Evolutionary conservation across 2,113 vertebrate genomes (phyloP).

Genomic region (Siniperca knerii): DNA sequence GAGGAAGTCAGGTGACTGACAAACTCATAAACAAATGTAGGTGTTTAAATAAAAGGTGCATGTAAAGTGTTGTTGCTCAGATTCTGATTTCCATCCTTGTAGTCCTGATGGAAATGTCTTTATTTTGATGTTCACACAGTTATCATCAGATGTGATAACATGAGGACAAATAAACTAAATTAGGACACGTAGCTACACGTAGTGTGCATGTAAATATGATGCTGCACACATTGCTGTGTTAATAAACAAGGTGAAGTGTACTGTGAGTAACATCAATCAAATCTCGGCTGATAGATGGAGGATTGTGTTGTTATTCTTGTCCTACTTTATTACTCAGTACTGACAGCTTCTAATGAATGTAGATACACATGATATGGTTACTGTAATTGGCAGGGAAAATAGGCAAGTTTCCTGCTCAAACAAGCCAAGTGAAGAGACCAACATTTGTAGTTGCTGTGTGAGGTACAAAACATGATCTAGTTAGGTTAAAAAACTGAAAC

Average conservation of each 20-base stretch:
- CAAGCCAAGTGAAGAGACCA: not conserved
- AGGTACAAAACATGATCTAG: not conserved
- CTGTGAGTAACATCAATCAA: not conserved
- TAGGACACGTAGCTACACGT: not conserved
- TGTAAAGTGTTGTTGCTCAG: not conserved
- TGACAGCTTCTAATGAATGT: not conserved
- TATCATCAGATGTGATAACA: not conserved
- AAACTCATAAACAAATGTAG: too few relatives aligned
- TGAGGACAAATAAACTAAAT: not conserved
- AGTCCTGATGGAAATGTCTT: not conserved
- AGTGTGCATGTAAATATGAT: constrained; percentile 6
- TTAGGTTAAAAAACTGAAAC: not conserved
- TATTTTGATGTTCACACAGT: not conserved
- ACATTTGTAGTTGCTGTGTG: not conserved
- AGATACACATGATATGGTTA: not conserved
- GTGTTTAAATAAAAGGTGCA: not conserved
- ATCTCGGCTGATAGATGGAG: not conserved
- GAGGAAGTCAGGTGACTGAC: too few relatives aligned
- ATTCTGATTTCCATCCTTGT: not conserved
- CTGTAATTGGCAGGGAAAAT: not conserved
- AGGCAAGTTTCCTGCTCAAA: not conserved
- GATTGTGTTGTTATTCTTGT: constrained; percentile 31
- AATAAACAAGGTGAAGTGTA: not conserved
- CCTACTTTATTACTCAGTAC: not conserved
- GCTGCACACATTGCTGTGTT: not conserved